A percentile compares a stretch with the other conserved stretches of the same genome.
Conservation (phyloP, 2,113 vertebrate species). For the Hypanus sabinus region DNA sequence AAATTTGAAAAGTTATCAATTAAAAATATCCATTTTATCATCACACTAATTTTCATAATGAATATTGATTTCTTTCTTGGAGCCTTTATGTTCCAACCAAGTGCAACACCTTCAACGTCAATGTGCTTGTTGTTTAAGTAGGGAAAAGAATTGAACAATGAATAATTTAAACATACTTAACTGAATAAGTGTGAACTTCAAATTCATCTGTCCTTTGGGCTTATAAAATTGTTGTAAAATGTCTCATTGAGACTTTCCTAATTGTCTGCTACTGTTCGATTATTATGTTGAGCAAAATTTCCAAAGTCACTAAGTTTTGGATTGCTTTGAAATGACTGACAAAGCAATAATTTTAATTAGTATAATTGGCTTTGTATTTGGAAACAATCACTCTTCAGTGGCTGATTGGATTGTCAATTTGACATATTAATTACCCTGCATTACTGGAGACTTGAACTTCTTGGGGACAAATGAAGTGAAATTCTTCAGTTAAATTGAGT, state of each 20-base stretch:
- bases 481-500: not conserved
- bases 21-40: not conserved
- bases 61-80: not conserved
- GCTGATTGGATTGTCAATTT: not conserved
- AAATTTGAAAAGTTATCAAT: not conserved
- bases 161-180: not conserved
- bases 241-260: not conserved
- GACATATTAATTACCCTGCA: not conserved
- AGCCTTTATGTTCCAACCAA: not conserved
- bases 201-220: not conserved
- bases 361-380: constrained; percentile 1
- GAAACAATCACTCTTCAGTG: not conserved
- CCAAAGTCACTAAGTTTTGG: not conserved
- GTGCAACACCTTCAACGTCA: not conserved
- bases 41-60: not conserved
- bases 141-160: not conserved
- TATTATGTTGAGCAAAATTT: not conserved
- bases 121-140: not conserved
- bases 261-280: not conserved
- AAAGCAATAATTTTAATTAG: constrained; percentile 1
- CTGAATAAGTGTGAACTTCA: not conserved
- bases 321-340: not conserved
- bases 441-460: not conserved
- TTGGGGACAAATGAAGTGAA: not conserved
- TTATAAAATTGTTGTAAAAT: not conserved